phyloP scores from a whole-genome alignment of 2,888 invertebrate species.

The Drepana falcataria region DNA sequence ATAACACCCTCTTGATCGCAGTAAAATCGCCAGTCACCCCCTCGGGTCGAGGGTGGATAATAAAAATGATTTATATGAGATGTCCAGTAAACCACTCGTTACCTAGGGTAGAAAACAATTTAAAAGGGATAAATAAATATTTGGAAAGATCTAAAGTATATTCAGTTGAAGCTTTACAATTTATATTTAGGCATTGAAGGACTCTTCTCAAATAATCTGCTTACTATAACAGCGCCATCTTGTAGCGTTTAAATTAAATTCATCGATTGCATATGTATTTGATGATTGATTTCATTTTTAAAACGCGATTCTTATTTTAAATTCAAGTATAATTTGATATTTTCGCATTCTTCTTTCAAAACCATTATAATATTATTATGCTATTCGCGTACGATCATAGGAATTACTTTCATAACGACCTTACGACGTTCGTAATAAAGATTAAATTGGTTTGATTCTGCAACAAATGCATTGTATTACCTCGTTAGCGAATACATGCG shows the following conservation, averaged over 20 bases:
- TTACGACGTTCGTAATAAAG: constrained; percentile 29
- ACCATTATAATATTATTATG: too few relatives aligned
- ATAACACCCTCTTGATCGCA: constrained; percentile 36
- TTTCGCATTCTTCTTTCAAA: constrained; percentile 5
- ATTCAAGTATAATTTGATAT: constrained; percentile 19
- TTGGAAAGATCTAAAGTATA: background rate
- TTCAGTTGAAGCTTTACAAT: background rate
- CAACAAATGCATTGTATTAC: constrained; percentile 50
- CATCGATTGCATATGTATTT: constrained; percentile 38
- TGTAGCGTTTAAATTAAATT: constrained; percentile 36
- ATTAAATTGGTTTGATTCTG: constrained; percentile 33
- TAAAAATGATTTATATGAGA: constrained; percentile 75
- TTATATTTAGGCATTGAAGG: background rate
- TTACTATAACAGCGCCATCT: constrained; percentile 21
- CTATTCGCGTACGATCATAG: constrained; percentile 15
- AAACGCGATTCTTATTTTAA: constrained; percentile 56
- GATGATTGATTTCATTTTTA: background rate
- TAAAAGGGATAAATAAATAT: constrained; percentile 36
- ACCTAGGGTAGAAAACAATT: constrained; percentile 72
- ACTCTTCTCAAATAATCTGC: background rate
- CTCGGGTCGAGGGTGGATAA: constrained; percentile 47
- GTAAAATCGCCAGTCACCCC: constrained; percentile 55
- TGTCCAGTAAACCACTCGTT: constrained; percentile 61
- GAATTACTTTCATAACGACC: constrained; percentile 13
- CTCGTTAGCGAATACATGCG: constrained; percentile 66